These are phyloP conservation scores for Antheraea pernyi DNA, from an alignment of 1,140 invertebrate species.

Conservation along the genomic window DNA sequence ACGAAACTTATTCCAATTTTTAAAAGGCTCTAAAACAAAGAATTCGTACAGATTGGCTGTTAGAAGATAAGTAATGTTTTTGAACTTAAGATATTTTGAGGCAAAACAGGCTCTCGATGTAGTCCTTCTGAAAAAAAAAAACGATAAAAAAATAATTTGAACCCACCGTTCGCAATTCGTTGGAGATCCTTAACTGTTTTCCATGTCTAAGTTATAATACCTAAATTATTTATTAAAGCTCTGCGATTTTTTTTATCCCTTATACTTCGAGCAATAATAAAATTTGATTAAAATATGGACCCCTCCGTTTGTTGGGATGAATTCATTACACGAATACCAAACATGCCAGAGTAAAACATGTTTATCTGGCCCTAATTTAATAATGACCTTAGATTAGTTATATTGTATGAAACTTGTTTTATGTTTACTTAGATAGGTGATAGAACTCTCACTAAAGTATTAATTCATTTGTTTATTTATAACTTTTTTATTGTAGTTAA, in stretches of 20 bases:
- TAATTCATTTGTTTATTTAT: no score
- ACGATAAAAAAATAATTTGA: conserved; percentile 23
- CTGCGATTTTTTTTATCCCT: conserved; percentile 44
- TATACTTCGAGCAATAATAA: conserved; percentile 60
- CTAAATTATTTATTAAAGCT: conserved; percentile 40
- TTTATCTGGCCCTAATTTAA: conserved; percentile 14
- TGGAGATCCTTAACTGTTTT: conserved; percentile 44
- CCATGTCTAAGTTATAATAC: conserved; percentile 43
- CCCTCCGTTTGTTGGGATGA: conserved; percentile 53
- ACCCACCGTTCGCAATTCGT: conserved; percentile 38
- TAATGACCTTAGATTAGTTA: no score
- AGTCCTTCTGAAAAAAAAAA: conserved; percentile 17
- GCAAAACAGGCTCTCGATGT: conserved; percentile 2
- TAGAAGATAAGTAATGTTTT: conserved; percentile 15
- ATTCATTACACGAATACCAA: conserved; percentile 63
- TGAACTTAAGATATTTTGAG: conserved; percentile 4
- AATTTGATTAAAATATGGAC: conserved; percentile 68
- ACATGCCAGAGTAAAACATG: conserved; percentile 51
- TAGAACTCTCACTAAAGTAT: no score
- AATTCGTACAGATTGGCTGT: conserved; percentile 8
- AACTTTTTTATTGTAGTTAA: no score
- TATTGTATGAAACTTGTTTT: no score
- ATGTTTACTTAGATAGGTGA: no score
- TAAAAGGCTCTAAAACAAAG: conserved; percentile 13
- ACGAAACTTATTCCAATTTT: background rate